Base-by-base conservation (phyloP, 1,140 invertebrate species). In the Temnothorax nylanderi region DNA sequence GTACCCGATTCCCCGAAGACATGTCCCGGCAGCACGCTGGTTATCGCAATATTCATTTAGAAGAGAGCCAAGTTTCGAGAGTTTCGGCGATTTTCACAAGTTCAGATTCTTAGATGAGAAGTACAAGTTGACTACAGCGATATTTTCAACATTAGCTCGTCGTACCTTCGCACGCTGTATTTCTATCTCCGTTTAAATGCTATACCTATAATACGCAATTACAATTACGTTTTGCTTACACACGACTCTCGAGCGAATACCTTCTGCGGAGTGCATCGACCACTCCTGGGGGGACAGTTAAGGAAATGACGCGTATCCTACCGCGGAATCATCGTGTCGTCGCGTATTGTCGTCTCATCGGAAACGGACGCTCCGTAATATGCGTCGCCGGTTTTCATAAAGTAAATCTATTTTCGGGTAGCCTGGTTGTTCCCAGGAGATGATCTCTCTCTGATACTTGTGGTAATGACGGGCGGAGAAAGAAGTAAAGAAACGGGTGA, bases 41-140 rank as follows among this genome's bases (percentile, higher is more conserved):
- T 78, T 65, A 65, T 78, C 18, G 60, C 18, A 62, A 65, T 78
- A 65, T 65, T 78, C 76, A 37, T 78, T 78, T 64, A 65, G 44
- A 78, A 34, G 60, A 78, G 60, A 78, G 18, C 16, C 26, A 77
- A 77, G 60, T 78, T 77, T 78, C 32, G 16, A 47, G 60, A 78
- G 76, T 78, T 26, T 37, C 44, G 26, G 32, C 26, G 18, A 64
- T 65, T 78, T 78, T 65, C 58, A 18, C 18, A 18, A 78, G 60
- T 78, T 78, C n/a, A 64, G 18, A 16, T 49, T 64, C 56, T 77
- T 47, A 62, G 60, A 1, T 13, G 26, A 34, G 37, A 47, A 77
- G 41, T 78, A 44, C 32, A 49, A 65, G 60, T 60, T 78, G 26
- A 65, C 41, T 64, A 64, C 10, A 2, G 21, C n/a, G 10, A 47